Base-by-base conservation (phyloP, 2,113 vertebrate species). In the Engystomops pustulosus region DNA sequence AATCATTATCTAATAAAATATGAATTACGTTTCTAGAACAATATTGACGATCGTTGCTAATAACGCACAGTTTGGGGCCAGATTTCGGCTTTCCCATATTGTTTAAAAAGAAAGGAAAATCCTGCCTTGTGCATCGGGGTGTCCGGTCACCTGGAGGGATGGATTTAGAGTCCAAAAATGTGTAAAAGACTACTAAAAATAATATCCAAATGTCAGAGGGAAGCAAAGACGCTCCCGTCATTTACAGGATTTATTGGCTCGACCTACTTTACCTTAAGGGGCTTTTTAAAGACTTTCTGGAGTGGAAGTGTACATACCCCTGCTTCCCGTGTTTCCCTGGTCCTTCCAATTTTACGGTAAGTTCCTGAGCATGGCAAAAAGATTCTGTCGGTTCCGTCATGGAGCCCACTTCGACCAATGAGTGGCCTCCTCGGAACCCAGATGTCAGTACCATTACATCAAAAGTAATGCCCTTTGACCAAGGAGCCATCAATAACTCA, bases 1-100 rank as follows among this genome's bases (percentile, higher is more conserved):
- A 92, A 93, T 91, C 88, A 89, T 76, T 85, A 41, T 86, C 83
- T 91, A 91, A 89, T 0, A 86, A 91, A 91, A 88, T 83, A 87
- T 0, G 76, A 88, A 85, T 92, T 90, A 81, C 53, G 77, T 87
- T 86, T 90, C 87, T 87, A 45, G 86, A 90, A 87, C 82, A 90
- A 89, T 87, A 84, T 68, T 58, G 88, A 32, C 14, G 23, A 85
- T 87, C 89, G 85, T 62, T 79, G 20, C 87, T n/a, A n/a, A n/a
- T n/a, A n/a, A n/a, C n/a, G n/a, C n/a, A n/a, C 87, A 88, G 83
- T 88, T 85, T 25, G 17, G 72, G 87, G 90, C 87, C 89, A 79
- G 90, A 91, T 88, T 85, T 68, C 70, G 86, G 87, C 87, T 71
- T 85, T 70, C 87, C 85, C 67, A 87, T 80, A 85, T 81, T 77